Evolutionary conservation across 2,888 invertebrate species (phyloP).

Genomic region (Lasioglossum vierecki): DNA sequence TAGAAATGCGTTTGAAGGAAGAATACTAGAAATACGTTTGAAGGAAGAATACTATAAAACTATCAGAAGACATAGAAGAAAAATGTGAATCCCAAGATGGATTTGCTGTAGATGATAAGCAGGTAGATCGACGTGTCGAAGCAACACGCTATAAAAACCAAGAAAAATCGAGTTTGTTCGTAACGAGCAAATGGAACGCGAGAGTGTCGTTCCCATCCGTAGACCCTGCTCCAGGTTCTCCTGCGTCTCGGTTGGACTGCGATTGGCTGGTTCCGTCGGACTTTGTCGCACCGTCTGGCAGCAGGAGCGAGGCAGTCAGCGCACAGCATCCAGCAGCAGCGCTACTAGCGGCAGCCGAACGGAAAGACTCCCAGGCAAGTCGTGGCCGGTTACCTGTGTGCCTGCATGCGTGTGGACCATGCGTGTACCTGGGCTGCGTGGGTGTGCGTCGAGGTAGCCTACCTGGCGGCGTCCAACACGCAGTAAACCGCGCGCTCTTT

Average conservation of each 20-base stretch:
- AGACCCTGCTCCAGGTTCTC: conserved; percentile 52
- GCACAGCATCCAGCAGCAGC: conserved; percentile 83
- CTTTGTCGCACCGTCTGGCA: conserved; percentile 59
- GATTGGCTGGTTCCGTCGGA: conserved; percentile 54
- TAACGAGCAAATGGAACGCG: not conserved
- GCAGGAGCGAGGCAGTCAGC: conserved; percentile 70
- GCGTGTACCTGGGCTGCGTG: conserved; percentile 77
- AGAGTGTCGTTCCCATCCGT: conserved; percentile 56
- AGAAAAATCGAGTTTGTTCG: conserved; percentile 21
- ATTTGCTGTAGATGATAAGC: not conserved
- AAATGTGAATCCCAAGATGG: not conserved
- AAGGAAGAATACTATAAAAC: not conserved
- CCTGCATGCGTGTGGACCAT: conserved; percentile 69
- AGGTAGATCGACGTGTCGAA: not conserved
- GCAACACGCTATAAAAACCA: not conserved
- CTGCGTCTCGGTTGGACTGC: conserved; percentile 61
- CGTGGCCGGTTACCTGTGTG: conserved; percentile 57
- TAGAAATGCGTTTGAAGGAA: too few relatives aligned
- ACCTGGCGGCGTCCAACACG: conserved; percentile 84
- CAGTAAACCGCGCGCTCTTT: conserved; percentile 80
- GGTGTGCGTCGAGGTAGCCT: conserved; percentile 81
- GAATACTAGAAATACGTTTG: too few relatives aligned
- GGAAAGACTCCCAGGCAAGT: conserved; percentile 77
- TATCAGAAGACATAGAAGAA: not conserved
- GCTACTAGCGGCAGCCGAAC: conserved; percentile 83